These are phyloP conservation scores for Gymnarchus niloticus DNA, from an alignment of 2,113 vertebrate species.

Conservation along the genomic window DNA sequence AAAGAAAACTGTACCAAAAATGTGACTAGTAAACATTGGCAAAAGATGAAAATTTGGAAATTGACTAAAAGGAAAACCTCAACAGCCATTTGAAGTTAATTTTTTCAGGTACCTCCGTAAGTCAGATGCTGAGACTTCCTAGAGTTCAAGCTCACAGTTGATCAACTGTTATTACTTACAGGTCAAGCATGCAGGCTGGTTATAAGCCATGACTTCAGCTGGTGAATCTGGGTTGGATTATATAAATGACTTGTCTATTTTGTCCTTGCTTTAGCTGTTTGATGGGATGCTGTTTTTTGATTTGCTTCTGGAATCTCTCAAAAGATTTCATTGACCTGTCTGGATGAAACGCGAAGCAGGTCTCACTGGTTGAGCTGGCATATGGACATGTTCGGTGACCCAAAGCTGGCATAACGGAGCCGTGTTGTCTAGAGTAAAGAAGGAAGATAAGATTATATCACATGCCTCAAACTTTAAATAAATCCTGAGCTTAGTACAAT, in stretches of 20 bases:
- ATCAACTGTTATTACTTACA: too few species aligned
- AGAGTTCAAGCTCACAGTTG: too few species aligned
- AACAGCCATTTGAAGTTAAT: too few species aligned
- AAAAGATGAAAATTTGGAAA: background rate
- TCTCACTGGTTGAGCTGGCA: constrained; percentile 70
- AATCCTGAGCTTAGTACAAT: constrained; percentile 72
- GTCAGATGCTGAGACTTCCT: too few species aligned
- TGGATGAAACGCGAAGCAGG: constrained; percentile 85
- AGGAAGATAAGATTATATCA: constrained; percentile 87
- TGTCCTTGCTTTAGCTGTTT: background rate
- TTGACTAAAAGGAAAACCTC: too few species aligned
- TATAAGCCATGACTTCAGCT: too few species aligned
- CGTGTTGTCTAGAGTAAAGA: constrained; percentile 70
- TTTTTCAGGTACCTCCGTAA: too few species aligned
- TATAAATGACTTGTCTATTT: background rate
- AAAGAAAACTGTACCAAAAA: background rate
- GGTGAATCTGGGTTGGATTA: background rate
- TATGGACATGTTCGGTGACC: constrained; percentile 81
- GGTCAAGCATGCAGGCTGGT: too few species aligned
- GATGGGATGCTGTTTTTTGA: background rate
- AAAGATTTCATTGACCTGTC: constrained; percentile 89
- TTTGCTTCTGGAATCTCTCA: constrained; percentile 72
- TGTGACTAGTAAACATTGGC: background rate
- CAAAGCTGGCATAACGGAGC: constrained; percentile 74
- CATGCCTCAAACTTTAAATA: constrained; percentile 75